phyloP scores from a whole-genome alignment of 2,888 invertebrate genomes.

The Chrysolina haemoptera region DNA sequence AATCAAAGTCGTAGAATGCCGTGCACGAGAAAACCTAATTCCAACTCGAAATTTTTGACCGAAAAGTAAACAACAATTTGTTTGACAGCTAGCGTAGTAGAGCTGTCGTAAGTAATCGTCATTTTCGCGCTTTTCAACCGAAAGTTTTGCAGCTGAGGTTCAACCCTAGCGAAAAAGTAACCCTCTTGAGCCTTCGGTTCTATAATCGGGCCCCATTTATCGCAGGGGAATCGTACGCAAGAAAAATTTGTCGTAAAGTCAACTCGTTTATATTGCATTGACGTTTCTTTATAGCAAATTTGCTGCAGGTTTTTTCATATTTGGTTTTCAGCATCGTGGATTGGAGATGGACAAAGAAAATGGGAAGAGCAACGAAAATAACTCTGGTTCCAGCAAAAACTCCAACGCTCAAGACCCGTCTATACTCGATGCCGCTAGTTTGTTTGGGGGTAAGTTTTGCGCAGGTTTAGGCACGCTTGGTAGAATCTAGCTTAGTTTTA shows the following conservation, averaged over 20 bases:
- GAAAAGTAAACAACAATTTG: conserved; percentile 34
- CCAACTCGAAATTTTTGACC: conserved; percentile 25
- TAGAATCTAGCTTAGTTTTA: too few relatives aligned
- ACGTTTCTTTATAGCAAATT: background rate
- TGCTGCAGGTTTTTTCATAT: conserved; percentile 34
- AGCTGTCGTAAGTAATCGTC: conserved; percentile 26
- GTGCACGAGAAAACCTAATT: conserved; percentile 16
- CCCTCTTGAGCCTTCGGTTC: background rate
- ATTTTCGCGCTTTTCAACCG: background rate
- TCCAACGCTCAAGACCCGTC: conserved; percentile 74
- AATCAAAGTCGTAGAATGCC: conserved; percentile 9
- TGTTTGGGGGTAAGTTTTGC: conserved; percentile 69
- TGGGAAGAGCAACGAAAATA: conserved; percentile 75
- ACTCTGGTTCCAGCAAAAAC: conserved; percentile 72
- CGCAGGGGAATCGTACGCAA: too few relatives aligned
- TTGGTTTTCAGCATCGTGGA: conserved; percentile 53
- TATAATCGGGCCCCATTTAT: background rate
- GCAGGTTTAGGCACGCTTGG: too few relatives aligned
- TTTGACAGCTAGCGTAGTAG: conserved; percentile 29
- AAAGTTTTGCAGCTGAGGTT: background rate
- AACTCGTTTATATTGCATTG: background rate
- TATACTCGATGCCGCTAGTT: conserved; percentile 82
- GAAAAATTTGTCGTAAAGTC: conserved; percentile 1
- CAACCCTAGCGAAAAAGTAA: background rate
- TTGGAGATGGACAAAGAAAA: conserved; percentile 87